Base-by-base conservation (phyloP, 1,140 invertebrate species). In the Penaeus chinensis region DNA sequence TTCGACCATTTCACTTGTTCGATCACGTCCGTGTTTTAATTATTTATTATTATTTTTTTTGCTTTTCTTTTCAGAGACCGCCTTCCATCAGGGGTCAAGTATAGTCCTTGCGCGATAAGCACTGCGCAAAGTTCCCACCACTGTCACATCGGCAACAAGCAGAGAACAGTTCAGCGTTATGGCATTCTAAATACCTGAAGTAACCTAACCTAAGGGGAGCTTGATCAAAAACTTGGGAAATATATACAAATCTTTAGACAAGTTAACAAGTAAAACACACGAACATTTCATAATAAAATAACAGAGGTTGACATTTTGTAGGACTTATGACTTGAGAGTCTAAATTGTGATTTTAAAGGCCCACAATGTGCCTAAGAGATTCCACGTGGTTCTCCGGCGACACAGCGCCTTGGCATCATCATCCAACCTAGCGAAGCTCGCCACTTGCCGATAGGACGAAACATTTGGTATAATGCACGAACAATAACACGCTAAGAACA, bases 211-310 rank as follows among this genome's bases (percentile, higher is more conserved):
- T 82, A 82, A 62, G 60, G 86, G 86, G 86, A 87, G 80, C 86
- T 82, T 82, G 80, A 83, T 82, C 61, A 82, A 87, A 74, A 87
- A 76, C 47, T 74, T 71, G 69, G 80, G 71, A 87, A 87, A 87
- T 82, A 87, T 87, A 76, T 87, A 87, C 86, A 87, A 87, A 87
- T 77, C 86, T 87, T 87, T 87, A 82, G 86, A 87, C 86, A 87
- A 82, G 86, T 87, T 87, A 87, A 87, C 86, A 87, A 87, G 86
- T 87, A 87, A 87, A 87, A 87, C 80, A 87, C 86, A 87, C 86
- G 86, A 87, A 87, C 86, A 87, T 87, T 82, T 83, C 69, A 87
- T 87, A 87, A 83, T 87, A 87, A 87, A 87, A 87, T 87, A 87
- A 87, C 86, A 87, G 84, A 85, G 86, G 86, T 82, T 87, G 86